phyloP scores from a whole-genome alignment of 1,140 invertebrate genomes.

The Hesperophylax magnus region DNA sequence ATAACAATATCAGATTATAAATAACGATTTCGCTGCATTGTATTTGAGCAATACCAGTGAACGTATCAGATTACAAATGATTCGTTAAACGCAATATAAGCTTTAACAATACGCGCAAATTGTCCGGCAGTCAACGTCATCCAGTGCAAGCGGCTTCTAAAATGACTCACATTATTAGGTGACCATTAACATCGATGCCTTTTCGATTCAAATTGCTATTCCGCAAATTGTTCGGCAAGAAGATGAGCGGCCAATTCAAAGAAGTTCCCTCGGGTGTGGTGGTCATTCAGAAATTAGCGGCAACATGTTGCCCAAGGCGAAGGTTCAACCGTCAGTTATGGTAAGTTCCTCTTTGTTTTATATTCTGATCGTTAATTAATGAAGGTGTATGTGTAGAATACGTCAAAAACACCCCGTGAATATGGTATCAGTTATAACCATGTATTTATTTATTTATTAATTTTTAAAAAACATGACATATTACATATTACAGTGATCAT shows the following conservation, averaged over 20 bases:
- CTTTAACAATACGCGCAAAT: too few relatives aligned
- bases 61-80: too few relatives aligned
- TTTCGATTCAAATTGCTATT: not conserved
- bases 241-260: not conserved
- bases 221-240: not conserved
- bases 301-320: conserved; percentile 16
- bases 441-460: too few relatives aligned
- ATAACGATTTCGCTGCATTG: too few relatives aligned
- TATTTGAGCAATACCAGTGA: too few relatives aligned
- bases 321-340: conserved; percentile 32
- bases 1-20: too few relatives aligned
- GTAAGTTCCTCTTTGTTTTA: conserved; percentile 20
- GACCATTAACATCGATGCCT: conserved; percentile 22
- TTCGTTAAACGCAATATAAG: too few relatives aligned
- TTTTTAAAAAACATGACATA: too few relatives aligned
- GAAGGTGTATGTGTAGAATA: not conserved
- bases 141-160: not conserved
- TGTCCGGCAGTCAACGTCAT: not conserved
- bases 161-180: conserved; percentile 17
- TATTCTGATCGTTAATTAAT: not conserved
- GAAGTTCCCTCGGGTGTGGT: conserved; percentile 13
- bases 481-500: too few relatives aligned
- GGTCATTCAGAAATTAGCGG: conserved; percentile 12
- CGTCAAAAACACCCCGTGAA: not conserved
- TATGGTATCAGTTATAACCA: not conserved